Evolutionary conservation across 2,113 vertebrate species (phyloP), one percentile per base, ranked within the genome.

Genomic region (Saccopteryx leptura): DNA sequence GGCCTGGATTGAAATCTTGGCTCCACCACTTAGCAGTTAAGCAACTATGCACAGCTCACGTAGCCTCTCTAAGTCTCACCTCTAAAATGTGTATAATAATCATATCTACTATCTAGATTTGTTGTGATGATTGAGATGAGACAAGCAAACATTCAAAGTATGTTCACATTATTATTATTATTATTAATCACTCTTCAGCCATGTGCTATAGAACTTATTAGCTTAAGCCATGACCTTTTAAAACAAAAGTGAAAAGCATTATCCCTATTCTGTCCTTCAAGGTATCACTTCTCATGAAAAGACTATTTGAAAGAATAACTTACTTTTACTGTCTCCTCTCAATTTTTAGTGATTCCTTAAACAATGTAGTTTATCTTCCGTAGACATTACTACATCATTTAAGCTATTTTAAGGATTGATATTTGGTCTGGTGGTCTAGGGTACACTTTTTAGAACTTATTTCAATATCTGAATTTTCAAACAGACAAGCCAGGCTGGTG

Each of bases 161-260:
- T 60, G 28, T 88, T 95, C 65, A 83, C 24, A 66, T 87, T 83
- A 24, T n/a, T 75, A 46, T 78, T 68, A 28, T n/a, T 66, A 50
- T 76, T 54, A 83, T 65, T 71, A 28, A 71, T 76, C 24, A 68
- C 13, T 71, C 60, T 92, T 52, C 28, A 89, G 28, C 21, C 33
- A 28, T 68, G 10, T 39, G 18, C 56, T 58, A 31, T 68, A 33
- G 61, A 56, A 78, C 78, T 78, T 52, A 48, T 83, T 65, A 66
- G 23, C 33, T 80, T 80, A 75, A 93, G 63, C 8, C 23, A 18
- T 4, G 14, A 24, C 10, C 50, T 81, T 91, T 81, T 46, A 85
- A 81, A 92, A 93, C 28, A n/a, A 24, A 89, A 76, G 61, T 17
- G 26, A 31, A 19, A 28, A 9, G 26, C 24, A 52, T 10, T 21